A percentile compares a stretch with the other conserved stretches of the same genome.
These are phyloP conservation scores for Anas georgica DNA, from an alignment of 2,797 vertebrate genomes.

Conservation along the genomic window DNA sequence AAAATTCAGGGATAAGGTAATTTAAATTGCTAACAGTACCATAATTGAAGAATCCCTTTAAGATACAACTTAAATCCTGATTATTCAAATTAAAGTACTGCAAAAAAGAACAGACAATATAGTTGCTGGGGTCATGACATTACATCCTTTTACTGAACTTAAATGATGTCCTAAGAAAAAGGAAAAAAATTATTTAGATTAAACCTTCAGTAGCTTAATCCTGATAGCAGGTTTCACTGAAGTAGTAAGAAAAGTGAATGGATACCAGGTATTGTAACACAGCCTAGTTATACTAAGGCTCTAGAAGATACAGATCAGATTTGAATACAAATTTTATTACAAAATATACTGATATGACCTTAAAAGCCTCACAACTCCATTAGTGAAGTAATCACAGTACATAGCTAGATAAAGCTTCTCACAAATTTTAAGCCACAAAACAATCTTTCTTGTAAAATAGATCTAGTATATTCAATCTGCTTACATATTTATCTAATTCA, in stretches of 20 bases:
- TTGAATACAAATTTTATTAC: not conserved
- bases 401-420: not conserved
- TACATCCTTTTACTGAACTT: not conserved
- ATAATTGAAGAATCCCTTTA: not conserved
- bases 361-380: not conserved
- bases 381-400: not conserved
- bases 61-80: not conserved
- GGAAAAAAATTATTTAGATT: not conserved
- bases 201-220: not conserved
- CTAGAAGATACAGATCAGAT: not conserved
- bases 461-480: not conserved
- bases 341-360: not conserved
- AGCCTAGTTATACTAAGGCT: not conserved
- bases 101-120: not conserved
- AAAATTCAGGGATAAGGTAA: slow-evolving; percentile 29
- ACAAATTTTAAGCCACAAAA: not conserved
- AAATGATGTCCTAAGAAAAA: not conserved
- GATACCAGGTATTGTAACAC: not conserved
- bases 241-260: not conserved
- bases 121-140: not conserved
- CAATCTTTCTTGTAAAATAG: not conserved
- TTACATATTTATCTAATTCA: not conserved
- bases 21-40: not conserved
- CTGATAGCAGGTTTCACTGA: not conserved
- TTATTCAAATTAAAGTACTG: not conserved